phyloP scores from a whole-genome alignment of 2,113 vertebrate species.

The Acrocephalus kingi region DNA sequence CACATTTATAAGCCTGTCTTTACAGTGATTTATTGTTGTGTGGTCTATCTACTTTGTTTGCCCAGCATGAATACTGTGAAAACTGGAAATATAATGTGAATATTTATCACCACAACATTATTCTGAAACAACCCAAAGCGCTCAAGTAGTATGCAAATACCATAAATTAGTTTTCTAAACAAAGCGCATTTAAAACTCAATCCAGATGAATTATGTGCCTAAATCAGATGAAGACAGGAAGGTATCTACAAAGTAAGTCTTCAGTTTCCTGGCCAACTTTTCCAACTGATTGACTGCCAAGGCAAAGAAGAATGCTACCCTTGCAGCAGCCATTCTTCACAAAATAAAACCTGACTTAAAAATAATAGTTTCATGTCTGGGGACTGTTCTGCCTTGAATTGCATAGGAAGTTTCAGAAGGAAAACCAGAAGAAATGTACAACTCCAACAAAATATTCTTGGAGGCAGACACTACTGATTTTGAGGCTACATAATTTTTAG shows the following conservation, averaged over 20 bases:
- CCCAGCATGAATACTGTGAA: neutral
- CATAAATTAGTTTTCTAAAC: neutral
- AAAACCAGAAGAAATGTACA: neutral
- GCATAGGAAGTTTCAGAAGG: neutral
- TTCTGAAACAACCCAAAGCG: neutral
- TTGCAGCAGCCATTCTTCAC: neutral
- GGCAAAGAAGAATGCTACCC: neutral
- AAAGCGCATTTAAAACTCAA: neutral
- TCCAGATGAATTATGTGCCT: neutral
- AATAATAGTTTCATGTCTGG: neutral
- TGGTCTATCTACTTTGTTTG: neutral
- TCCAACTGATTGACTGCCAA: neutral
- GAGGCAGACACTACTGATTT: neutral
- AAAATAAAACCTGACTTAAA: neutral
- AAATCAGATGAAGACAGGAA: neutral
- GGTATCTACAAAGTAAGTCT: neutral
- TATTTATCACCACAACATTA: neutral
- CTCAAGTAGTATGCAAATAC: neutral
- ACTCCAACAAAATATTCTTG: neutral
- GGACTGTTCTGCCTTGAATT: neutral
- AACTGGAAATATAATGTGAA: slow-evolving; percentile 11
- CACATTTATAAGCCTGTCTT: neutral
- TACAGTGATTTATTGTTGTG: neutral
- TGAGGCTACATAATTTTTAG: neutral
- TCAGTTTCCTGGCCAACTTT: neutral